A percentile compares a stretch with the other conserved stretches of the same genome.
Evolutionary conservation across 2,888 invertebrate genomes (phyloP).

Genomic region (Meghimatium bilineatum): DNA sequence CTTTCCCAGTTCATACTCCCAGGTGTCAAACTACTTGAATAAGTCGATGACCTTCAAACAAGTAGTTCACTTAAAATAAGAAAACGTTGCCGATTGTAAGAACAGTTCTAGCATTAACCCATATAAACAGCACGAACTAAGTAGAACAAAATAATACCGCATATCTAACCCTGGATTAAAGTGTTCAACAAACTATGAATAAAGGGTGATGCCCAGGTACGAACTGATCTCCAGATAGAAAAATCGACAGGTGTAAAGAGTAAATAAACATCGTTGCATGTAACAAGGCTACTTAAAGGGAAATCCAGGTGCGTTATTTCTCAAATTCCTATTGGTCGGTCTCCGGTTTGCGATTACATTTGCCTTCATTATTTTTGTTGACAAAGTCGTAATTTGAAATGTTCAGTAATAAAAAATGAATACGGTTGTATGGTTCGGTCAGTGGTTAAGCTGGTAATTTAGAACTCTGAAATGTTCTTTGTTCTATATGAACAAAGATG

Average conservation of each 20-base stretch:
- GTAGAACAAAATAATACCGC: neutral
- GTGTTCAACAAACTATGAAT: neutral
- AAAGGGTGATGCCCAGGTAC: neutral
- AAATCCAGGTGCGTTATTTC: neutral
- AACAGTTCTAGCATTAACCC: neutral
- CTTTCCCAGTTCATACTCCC: neutral
- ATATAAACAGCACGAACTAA: neutral
- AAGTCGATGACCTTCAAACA: neutral
- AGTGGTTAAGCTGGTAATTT: neutral
- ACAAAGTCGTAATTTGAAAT: neutral
- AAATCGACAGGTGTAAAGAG: neutral
- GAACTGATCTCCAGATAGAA: neutral
- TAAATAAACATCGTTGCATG: neutral
- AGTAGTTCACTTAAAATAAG: neutral
- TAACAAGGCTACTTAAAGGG: conserved; percentile 24
- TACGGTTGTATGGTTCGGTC: neutral
- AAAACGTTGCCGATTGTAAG: too few species aligned
- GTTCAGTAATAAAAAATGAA: neutral
- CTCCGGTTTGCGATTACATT: neutral
- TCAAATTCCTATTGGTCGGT: neutral
- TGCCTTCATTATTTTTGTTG: neutral
- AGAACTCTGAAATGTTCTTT: too few species aligned
- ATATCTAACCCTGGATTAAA: neutral
- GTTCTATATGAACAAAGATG: too few species aligned
- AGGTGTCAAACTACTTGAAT: neutral